Conservation (phyloP, 2,797 vertebrate genomes). For the Alcedo quadribrachys region DNA sequence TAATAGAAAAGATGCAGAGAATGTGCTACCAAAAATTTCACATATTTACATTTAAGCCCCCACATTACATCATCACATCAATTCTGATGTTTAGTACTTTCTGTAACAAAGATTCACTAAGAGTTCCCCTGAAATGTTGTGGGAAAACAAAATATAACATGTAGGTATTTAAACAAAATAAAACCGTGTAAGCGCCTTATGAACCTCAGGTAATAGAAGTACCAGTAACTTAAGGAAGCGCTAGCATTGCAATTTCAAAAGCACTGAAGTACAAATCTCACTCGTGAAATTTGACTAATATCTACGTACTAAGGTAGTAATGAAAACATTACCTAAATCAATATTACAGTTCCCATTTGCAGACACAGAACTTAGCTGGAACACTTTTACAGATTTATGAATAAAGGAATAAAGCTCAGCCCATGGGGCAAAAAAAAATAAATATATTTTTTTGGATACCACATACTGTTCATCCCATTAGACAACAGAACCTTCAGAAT, state of each 20-base stretch:
- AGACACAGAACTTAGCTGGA: background rate
- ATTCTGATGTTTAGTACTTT: background rate
- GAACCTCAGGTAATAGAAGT: background rate
- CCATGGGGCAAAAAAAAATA: background rate
- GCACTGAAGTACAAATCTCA: background rate
- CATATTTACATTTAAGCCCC: background rate
- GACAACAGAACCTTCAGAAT: background rate
- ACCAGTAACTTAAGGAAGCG: background rate
- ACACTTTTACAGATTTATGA: rapidly evolving
- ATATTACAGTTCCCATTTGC: background rate
- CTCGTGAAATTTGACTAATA: background rate
- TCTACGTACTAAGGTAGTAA: background rate
- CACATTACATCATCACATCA: background rate
- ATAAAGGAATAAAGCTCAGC: background rate
- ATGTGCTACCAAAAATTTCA: background rate
- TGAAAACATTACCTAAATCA: background rate
- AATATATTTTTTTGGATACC: background rate
- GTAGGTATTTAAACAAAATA: background rate
- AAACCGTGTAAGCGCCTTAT: background rate
- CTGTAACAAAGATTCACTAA: background rate
- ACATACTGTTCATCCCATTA: background rate
- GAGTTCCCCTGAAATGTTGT: background rate
- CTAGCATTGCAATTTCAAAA: background rate
- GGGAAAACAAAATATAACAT: background rate
- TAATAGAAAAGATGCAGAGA: background rate